Evolutionary conservation across 2,888 invertebrate species (phyloP).

Genomic region (Nephrotoma appendiculata): DNA sequence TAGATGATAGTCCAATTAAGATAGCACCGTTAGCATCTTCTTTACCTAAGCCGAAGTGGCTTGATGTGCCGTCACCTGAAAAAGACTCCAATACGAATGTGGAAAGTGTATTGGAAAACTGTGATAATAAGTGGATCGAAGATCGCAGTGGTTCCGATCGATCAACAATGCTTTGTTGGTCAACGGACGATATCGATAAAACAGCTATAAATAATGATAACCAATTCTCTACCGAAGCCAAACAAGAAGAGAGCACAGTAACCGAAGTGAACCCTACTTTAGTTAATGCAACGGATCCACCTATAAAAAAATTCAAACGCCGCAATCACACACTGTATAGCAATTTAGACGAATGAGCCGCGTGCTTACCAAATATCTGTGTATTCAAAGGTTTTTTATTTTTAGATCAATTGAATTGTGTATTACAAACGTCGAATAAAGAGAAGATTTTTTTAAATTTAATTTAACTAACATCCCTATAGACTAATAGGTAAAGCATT

Average conservation of each 20-base stretch:
- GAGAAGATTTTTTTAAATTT: neutral
- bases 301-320: constrained; percentile 27
- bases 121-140: neutral
- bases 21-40: constrained; percentile 6
- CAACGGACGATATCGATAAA: neutral
- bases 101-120: neutral
- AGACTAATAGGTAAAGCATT: neutral
- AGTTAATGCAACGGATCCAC: constrained; percentile 12
- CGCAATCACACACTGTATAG: constrained; percentile 27
- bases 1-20: constrained; percentile 6
- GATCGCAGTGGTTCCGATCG: neutral
- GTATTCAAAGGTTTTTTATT: neutral
- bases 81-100: neutral
- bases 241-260: neutral
- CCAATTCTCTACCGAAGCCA: neutral
- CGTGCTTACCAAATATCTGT: neutral
- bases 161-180: neutral
- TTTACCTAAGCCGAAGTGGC: constrained; percentile 9
- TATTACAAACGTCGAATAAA: neutral
- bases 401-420: neutral
- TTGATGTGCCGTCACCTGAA: neutral
- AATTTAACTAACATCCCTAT: neutral
- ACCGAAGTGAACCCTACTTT: neutral
- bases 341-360: neutral
- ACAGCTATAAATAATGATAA: neutral